Evolutionary conservation across 2,113 vertebrate genomes (phyloP).

Genomic region (Mohoua ochrocephala): DNA sequence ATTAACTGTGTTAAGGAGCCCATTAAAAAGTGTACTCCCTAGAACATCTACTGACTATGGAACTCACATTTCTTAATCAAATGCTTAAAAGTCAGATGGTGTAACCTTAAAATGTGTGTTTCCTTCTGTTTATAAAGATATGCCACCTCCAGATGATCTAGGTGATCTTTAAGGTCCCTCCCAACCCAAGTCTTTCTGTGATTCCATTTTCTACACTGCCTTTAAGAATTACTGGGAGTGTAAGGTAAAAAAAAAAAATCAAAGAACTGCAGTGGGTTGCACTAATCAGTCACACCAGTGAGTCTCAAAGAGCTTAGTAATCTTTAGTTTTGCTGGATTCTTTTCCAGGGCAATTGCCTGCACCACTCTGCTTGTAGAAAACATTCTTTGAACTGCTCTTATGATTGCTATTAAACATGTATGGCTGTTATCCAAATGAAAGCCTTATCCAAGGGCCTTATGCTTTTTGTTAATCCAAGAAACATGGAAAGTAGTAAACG

Average conservation of each 20-base stretch:
- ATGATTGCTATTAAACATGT: background rate
- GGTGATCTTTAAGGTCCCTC: background rate
- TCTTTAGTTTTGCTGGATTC: background rate
- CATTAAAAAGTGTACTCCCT: background rate
- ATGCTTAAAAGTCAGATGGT: background rate
- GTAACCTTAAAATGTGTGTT: background rate
- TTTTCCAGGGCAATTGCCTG: background rate
- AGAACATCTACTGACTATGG: background rate
- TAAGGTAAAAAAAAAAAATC: background rate
- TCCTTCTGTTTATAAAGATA: background rate
- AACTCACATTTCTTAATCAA: background rate
- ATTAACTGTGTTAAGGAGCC: background rate
- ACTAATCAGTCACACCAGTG: background rate
- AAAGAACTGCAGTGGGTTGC: background rate
- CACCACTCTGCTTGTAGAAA: background rate
- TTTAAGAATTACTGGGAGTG: background rate
- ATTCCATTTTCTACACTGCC: background rate
- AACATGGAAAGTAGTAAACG: background rate
- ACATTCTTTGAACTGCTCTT: background rate
- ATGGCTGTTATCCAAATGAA: background rate
- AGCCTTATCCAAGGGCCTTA: background rate
- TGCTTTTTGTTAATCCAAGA: slow-evolving; percentile 11
- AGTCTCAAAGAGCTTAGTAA: background rate
- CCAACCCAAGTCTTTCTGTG: background rate
- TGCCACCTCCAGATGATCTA: background rate